phyloP scores from a whole-genome alignment of 2,113 vertebrate genomes.

The Drymodes brunneopygia region DNA sequence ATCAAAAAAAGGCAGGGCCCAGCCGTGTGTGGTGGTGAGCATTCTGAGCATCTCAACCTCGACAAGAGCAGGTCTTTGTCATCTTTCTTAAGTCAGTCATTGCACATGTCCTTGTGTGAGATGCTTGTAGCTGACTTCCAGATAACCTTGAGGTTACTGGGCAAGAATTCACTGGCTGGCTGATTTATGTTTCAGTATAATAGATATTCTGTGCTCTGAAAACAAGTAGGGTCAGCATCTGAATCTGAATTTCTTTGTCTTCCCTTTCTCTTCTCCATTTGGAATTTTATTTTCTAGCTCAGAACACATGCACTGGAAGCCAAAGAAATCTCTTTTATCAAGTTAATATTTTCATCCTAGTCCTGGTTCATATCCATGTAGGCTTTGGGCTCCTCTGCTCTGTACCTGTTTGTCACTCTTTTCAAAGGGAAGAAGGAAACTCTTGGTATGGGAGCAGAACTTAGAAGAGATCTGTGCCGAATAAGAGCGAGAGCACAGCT shows the following conservation, averaged over 20 bases:
- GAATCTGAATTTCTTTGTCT: not conserved
- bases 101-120: fast-evolving
- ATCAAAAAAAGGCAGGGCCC: not conserved
- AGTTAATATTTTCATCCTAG: not conserved
- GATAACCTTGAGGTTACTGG: not conserved
- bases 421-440: constrained; percentile 7
- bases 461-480: not conserved
- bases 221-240: not conserved
- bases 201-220: not conserved
- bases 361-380: not conserved
- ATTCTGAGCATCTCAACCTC: not conserved
- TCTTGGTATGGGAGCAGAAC: not conserved
- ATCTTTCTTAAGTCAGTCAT: not conserved
- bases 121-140: not conserved
- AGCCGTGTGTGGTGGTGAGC: not conserved
- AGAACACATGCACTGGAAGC: not conserved
- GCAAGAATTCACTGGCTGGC: not conserved
- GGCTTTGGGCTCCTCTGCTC: not conserved
- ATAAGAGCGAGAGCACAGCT: not conserved
- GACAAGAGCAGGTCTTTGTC: not conserved
- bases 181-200: not conserved
- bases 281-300: not conserved
- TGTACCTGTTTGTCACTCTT: not conserved
- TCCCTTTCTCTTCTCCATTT: not conserved
- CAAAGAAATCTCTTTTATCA: not conserved